Percentiles rank a stretch among this genome's conserved stretches.
Evolutionary conservation across 2,888 invertebrate species (phyloP).

Genomic region (Clistopyga incitator): DNA sequence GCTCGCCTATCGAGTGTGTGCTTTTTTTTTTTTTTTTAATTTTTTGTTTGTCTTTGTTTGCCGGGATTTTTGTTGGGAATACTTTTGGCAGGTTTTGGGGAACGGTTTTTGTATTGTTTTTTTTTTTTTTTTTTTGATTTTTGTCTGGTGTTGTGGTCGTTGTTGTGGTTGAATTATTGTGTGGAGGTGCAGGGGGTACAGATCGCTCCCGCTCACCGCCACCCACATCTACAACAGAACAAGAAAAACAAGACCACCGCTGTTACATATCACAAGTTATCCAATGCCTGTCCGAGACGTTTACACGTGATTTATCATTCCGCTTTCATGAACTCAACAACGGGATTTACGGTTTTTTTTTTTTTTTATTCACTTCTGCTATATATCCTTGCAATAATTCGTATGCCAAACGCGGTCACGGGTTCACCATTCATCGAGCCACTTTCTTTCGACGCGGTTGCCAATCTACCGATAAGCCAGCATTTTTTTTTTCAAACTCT

Average conservation of each 20-base stretch:
- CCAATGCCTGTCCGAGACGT: conserved; percentile 81
- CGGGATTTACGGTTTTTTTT: conserved; percentile 28
- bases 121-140: no score
- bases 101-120: conserved; percentile 42
- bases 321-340: conserved; percentile 61
- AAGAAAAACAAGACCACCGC: conserved; percentile 84
- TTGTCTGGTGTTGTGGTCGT: conserved; percentile 63
- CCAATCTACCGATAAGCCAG: neutral
- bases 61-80: conserved; percentile 35
- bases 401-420: neutral
- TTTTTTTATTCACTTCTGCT: no score
- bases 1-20: neutral
- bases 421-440: conserved; percentile 53
- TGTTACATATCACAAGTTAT: conserved; percentile 83
- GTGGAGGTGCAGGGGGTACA: conserved; percentile 81
- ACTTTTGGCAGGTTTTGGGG: conserved; percentile 38
- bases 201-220: conserved; percentile 84
- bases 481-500: no score
- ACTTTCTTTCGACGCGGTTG: conserved; percentile 7
- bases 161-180: conserved; percentile 69
- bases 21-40: conserved; percentile 24
- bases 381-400: neutral
- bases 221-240: conserved; percentile 85
- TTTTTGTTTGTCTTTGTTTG: conserved; percentile 21
- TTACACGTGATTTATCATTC: conserved; percentile 78